phyloP scores from a whole-genome alignment of 1,140 invertebrate genomes.

The Littorina saxatilis region DNA sequence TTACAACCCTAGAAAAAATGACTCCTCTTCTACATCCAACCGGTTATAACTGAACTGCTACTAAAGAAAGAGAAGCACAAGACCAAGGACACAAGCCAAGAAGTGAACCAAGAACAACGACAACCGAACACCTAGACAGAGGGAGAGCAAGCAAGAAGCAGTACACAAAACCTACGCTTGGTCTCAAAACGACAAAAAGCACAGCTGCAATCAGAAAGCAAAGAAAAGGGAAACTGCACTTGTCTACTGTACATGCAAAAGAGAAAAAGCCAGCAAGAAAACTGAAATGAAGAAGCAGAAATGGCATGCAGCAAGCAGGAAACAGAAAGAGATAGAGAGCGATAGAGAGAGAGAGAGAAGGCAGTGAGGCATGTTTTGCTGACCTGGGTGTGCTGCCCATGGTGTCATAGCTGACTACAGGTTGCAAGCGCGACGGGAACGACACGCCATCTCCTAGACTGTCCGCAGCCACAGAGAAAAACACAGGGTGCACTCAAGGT shows the following conservation, averaged over 20 bases:
- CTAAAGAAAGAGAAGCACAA: not conserved
- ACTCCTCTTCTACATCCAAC: too few species aligned
- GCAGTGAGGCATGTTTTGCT: slow-evolving; percentile 46
- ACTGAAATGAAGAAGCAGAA: not conserved
- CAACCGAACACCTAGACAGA: not conserved
- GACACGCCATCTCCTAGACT: slow-evolving; percentile 92
- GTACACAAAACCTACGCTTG: not conserved
- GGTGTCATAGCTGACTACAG: slow-evolving; percentile 83
- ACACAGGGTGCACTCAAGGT: slow-evolving; percentile 29
- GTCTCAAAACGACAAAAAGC: not conserved
- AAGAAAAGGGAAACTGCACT: not conserved
- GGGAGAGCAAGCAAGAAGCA: not conserved
- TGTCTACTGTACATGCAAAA: not conserved
- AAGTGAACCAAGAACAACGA: not conserved
- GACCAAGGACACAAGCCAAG: not conserved
- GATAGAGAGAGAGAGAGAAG: too few species aligned
- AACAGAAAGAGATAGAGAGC: not conserved
- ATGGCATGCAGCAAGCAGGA: not conserved
- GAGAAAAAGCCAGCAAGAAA: not conserved
- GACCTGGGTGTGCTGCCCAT: slow-evolving; percentile 86
- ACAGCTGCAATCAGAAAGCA: not conserved
- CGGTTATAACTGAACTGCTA: too few species aligned
- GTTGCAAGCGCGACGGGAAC: slow-evolving; percentile 86
- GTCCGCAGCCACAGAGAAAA: slow-evolving; percentile 63
- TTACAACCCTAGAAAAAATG: too few species aligned